Evolutionary conservation across 35 echinoderm and acorn worm genomes (phyloP), one percentile per base, ranked within the genome.

Genomic region (Heliocidaris tuberculata): DNA sequence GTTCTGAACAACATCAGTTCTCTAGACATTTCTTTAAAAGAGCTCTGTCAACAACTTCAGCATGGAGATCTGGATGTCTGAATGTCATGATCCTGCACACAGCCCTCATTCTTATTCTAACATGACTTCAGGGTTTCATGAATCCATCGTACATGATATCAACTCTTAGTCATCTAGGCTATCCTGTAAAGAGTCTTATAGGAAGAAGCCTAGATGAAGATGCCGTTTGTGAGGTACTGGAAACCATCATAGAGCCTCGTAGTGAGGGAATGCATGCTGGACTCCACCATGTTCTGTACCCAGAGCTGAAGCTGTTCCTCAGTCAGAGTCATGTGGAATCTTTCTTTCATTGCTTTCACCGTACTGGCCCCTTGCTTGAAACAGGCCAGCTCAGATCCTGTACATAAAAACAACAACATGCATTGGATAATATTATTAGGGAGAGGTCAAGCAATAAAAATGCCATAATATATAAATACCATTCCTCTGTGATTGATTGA

Each of bases 251-350:
- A 99, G 24, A 99, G 93, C 91, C 94, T 97, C 31, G 98, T 99
- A 48, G 98, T 99, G 11, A 99, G 97, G 29, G 98, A 99, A 86
- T 99, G 98, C 98, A 99, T 99, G 88, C 98, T 99, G n/a, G 98
- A 99, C 85, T 99, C 97, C 48, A 97, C 97, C 98, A 99, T 99
- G 93, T 97, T 97, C 92, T 99, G 97, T 2, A 97, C 97, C 97
- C 97, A 97, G 10, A 99, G 94, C 50, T 99, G 98, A 2, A 99
- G 95, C 93, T 99, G 98, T 90, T 99, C 98, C 32, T 99, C 98
- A 2, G 98, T 99, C 48, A 99, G 93, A 86, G 96, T 99, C 97
- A 97, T 99, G 88, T 99, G 98, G 56, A 99, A 99, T 13, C 98
- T 89, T 19, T 99, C 98, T 21, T 95, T 95, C n/a, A 99, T 27